Evolutionary conservation across 2,797 vertebrate species (phyloP), one percentile per base, ranked within the genome.

Genomic region (Leptoclinus maculatus): DNA sequence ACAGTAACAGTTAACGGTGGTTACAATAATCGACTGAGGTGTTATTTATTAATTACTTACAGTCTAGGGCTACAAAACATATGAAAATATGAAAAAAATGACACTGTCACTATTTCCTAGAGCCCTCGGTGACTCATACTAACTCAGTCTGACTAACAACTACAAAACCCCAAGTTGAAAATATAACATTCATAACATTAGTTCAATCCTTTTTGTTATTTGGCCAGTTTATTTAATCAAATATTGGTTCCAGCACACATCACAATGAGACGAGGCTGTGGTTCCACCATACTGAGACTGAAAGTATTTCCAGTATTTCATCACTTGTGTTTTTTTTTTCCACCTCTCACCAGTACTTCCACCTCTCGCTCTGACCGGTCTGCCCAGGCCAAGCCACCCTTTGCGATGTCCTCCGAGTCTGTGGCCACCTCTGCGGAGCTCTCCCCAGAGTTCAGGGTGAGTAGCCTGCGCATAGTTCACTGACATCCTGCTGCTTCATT

Each of bases 331-430:
- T 68, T 3, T 80, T 51, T 87, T 54, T 87, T 32, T 32, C 1
- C 5, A 32, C 29, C 62, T 82, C 88, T 68, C 54, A 4, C 0
- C 79, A 98, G 97, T 9, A 92, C 95, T 54, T 97, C 97, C 72
- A 98, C 97, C 3, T 97, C 97, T 32, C 97, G 96, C 49, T 98
- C 97, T 0, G 97, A 98, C 89, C 96, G 96, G 6, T 98, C 97
- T 8, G 92, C 92, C 70, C 96, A 94, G 68, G 92, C 94, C 74
- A 97, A 96, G 81, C 93, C 95, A 6, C 93, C 91, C 64, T 96
- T 96, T 27, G 95, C 89, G 9, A 32, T 97, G 81, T 97, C 97
- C 0, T 97, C 96, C 0, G 97, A 98, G 82, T 97, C 96, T 0
- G 87, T 95, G 85, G 95, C 97, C 78, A 95, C 95, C 7, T 96